These are phyloP conservation scores for Megaceryle maxima DNA, from an alignment of 2,113 vertebrate species.

Conservation along the genomic window DNA sequence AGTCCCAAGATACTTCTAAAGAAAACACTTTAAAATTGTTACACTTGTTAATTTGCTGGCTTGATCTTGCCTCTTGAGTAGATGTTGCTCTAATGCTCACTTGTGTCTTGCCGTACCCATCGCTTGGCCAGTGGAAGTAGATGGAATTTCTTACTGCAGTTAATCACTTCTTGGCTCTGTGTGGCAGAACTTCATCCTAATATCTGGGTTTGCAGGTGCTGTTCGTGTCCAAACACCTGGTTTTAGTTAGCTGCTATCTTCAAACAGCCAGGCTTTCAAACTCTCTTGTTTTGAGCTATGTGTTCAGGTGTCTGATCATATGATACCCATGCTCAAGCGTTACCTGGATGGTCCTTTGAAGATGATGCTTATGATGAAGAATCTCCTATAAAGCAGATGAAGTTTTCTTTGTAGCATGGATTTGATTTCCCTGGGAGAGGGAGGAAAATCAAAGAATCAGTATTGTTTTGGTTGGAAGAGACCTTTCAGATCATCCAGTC, in stretches of 20 bases:
- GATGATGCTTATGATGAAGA: background rate
- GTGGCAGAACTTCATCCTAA: background rate
- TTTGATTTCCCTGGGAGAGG: background rate
- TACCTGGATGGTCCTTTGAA: background rate
- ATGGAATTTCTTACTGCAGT: background rate
- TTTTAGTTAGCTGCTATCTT: background rate
- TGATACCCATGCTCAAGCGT: background rate
- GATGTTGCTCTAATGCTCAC: background rate
- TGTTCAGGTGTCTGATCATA: background rate
- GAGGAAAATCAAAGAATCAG: background rate
- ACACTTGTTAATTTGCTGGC: background rate
- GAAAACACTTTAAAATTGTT: background rate
- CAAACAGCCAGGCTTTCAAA: background rate
- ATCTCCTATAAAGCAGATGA: background rate
- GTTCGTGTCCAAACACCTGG: background rate
- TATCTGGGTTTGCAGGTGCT: background rate
- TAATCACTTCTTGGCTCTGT: background rate
- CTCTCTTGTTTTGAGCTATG: background rate
- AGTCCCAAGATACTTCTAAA: background rate
- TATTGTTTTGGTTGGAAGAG: background rate
- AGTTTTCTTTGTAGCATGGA: background rate
- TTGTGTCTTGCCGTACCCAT: rapidly evolving
- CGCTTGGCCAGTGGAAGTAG: background rate
- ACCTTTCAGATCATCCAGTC: background rate
- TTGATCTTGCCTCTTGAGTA: background rate